phyloP scores from a whole-genome alignment of 2,113 vertebrate species.

The Reinhardtius hippoglossoides region DNA sequence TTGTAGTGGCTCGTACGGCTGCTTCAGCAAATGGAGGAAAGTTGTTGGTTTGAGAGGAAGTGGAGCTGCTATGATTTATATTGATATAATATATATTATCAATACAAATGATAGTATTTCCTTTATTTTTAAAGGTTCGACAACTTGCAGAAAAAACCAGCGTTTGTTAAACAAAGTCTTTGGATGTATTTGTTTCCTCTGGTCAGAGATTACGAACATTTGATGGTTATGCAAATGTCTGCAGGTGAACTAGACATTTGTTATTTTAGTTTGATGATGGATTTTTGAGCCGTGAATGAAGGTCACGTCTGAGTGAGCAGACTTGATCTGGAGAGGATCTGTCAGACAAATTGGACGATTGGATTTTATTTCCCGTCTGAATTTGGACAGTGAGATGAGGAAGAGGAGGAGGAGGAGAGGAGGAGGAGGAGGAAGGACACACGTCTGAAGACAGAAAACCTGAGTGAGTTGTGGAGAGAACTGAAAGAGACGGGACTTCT shows the following conservation, averaged over 20 bases:
- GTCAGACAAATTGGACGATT: not conserved
- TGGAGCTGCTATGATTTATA: too few species aligned
- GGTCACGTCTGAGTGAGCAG: not conserved
- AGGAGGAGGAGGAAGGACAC: not conserved
- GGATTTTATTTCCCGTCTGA: too few species aligned
- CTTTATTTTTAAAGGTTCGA: too few species aligned
- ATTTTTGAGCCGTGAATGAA: not conserved
- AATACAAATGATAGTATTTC: too few species aligned
- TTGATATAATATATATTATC: too few species aligned
- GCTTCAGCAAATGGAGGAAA: not conserved
- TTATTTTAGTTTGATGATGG: not conserved
- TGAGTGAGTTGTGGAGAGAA: not conserved
- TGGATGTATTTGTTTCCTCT: too few species aligned
- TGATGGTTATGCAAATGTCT: too few species aligned
- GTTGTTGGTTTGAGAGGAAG: too few species aligned
- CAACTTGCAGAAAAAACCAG: too few species aligned
- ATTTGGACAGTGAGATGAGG: not conserved
- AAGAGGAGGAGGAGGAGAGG: not conserved
- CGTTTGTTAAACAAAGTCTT: too few species aligned
- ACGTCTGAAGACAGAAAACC: not conserved
- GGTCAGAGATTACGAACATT: too few species aligned
- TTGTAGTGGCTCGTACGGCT: not conserved
- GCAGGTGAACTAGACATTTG: too few species aligned
- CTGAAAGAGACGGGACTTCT: not conserved
- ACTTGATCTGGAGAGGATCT: not conserved